phyloP scores from a whole-genome alignment of 2,113 vertebrate species.

The Pitta sordida region DNA sequence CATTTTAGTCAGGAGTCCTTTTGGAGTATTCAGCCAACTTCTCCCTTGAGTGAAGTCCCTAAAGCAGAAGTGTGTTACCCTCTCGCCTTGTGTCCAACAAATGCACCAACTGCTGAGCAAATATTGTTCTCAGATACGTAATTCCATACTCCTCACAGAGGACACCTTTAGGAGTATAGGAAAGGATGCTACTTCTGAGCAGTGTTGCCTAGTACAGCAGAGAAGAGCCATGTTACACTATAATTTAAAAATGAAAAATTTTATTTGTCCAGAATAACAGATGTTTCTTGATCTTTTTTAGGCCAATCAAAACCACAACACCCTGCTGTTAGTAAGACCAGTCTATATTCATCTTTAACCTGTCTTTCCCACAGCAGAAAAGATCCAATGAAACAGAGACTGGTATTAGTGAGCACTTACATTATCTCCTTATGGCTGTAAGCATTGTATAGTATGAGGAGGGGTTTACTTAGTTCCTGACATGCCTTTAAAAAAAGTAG shows the following conservation, averaged over 20 bases:
- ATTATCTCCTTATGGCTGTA: background rate
- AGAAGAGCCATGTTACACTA: background rate
- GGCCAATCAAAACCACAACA: background rate
- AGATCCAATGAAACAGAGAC: background rate
- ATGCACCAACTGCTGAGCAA: fast-evolving
- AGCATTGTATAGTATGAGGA: background rate
- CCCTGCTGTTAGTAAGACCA: background rate
- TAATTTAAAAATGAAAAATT: background rate
- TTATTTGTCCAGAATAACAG: background rate
- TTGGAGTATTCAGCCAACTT: background rate
- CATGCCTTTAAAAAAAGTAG: background rate
- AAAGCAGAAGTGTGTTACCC: background rate
- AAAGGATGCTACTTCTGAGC: background rate
- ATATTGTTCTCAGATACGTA: background rate
- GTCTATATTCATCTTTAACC: background rate
- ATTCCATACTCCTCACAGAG: background rate
- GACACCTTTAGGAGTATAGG: background rate
- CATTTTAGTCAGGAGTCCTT: background rate
- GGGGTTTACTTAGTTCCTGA: background rate
- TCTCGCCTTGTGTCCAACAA: background rate
- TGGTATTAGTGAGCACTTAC: background rate
- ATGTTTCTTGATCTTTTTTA: background rate
- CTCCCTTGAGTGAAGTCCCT: background rate
- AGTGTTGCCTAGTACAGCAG: background rate
- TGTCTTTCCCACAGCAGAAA: background rate